Evolutionary conservation across 2,113 vertebrate species (phyloP).

Genomic region (Daphoenositta chrysoptera): DNA sequence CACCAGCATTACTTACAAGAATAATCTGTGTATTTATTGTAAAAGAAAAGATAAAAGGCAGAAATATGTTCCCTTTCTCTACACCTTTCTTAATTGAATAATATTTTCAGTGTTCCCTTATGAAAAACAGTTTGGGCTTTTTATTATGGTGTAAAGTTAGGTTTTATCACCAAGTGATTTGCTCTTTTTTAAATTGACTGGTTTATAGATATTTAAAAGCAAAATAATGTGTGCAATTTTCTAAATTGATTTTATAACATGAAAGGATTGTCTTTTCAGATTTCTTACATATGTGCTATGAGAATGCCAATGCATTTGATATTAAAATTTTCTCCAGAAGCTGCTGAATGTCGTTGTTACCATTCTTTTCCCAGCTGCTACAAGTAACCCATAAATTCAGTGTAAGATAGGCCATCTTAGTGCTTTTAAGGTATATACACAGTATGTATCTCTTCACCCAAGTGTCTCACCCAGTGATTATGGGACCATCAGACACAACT

Average conservation of each 20-base stretch:
- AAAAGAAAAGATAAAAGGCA: not conserved
- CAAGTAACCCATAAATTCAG: not conserved
- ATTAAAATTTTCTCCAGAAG: slow-evolving; percentile 65
- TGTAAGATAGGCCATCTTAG: not conserved
- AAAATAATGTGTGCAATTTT: not conserved
- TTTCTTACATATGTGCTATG: slow-evolving; percentile 43
- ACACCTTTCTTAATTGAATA: not conserved
- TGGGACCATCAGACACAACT: not conserved
- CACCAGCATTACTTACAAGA: not conserved
- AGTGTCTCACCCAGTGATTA: not conserved
- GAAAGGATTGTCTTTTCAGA: slow-evolving; percentile 40
- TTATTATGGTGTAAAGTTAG: not conserved
- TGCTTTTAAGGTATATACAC: not conserved
- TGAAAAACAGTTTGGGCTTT: not conserved
- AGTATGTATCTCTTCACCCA: not conserved
- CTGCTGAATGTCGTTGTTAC: not conserved
- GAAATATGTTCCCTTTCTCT: not conserved
- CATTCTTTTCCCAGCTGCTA: not conserved
- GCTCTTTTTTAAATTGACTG: slow-evolving; percentile 7
- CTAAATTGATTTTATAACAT: slow-evolving; percentile 32
- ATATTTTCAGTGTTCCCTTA: not conserved
- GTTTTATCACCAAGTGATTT: not conserved
- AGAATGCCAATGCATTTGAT: slow-evolving; percentile 56
- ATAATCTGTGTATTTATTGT: not conserved
- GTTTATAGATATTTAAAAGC: slow-evolving; percentile 51